A percentile compares a stretch with the other conserved stretches of the same genome.
Evolutionary conservation across 2,113 vertebrate species (phyloP).

Genomic region (Cyphomyrus plagiostoma): DNA sequence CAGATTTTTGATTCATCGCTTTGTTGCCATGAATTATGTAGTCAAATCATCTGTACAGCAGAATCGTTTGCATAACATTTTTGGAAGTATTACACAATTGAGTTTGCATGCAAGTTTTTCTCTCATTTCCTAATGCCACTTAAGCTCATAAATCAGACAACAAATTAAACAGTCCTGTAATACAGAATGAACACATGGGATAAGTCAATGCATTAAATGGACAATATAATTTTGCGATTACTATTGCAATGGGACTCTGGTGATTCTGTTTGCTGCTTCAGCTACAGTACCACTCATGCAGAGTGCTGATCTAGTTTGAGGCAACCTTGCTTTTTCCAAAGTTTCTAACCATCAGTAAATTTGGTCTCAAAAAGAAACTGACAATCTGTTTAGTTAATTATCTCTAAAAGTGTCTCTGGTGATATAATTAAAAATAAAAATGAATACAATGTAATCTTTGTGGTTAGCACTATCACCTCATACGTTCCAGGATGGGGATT

Average conservation of each 20-base stretch:
- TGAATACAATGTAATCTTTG: background rate
- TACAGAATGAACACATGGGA: background rate
- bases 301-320: background rate
- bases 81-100: background rate
- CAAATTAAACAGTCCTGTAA: background rate
- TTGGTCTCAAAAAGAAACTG: background rate
- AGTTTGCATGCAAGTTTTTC: background rate
- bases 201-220: background rate
- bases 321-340: background rate
- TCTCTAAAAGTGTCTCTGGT: background rate
- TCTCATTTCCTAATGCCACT: background rate
- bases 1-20: constrained; percentile 7
- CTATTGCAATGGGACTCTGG: background rate
- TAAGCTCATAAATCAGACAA: background rate
- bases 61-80: background rate
- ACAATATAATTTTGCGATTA: background rate
- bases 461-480: background rate
- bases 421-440: background rate
- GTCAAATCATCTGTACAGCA: background rate
- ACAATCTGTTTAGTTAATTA: background rate
- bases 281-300: background rate
- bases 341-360: background rate
- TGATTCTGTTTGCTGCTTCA: background rate
- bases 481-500: background rate
- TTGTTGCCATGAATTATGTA: constrained; percentile 17